Percentiles rank a stretch among this genome's conserved stretches.
Conservation (phyloP, 1,140 invertebrate species). For the Pinna nobilis region DNA sequence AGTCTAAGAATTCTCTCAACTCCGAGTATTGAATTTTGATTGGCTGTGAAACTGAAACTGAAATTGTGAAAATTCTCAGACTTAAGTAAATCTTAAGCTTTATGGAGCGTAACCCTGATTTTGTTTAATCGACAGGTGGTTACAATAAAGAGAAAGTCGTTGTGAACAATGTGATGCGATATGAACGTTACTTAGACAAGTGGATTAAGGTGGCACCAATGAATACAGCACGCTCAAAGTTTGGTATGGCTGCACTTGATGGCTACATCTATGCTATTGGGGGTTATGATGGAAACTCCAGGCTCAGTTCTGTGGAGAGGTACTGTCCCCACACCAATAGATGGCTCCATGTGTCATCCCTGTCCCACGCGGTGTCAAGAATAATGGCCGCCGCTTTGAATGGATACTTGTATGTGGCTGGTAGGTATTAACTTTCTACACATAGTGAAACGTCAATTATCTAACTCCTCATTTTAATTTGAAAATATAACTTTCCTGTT, state of each 20-base stretch:
- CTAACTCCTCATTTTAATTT: neutral
- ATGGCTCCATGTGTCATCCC: slow-evolving; percentile 44
- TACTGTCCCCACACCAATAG: slow-evolving; percentile 48
- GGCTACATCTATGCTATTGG: slow-evolving; percentile 58
- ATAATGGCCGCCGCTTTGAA: slow-evolving; percentile 29
- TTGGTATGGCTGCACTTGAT: slow-evolving; percentile 46
- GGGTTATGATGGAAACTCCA: slow-evolving; percentile 47
- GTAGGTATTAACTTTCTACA: neutral
- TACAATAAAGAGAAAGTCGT: slow-evolving; percentile 40
- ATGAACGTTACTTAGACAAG: slow-evolving; percentile 32
- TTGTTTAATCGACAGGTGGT: slow-evolving; percentile 24
- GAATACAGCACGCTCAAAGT: slow-evolving; percentile 41
- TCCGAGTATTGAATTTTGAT: too few relatives aligned
- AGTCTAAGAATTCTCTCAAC: neutral
- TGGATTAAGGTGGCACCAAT: slow-evolving; percentile 38
- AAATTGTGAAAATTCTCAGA: neutral
- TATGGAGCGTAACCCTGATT: neutral
- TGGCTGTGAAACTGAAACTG: neutral
- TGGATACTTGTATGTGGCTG: slow-evolving; percentile 31
- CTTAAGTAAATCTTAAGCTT: neutral
- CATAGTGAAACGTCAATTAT: neutral
- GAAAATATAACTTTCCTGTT: neutral
- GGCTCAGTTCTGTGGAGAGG: slow-evolving; percentile 49
- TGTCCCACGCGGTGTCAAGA: slow-evolving; percentile 31
- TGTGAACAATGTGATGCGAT: slow-evolving; percentile 40